Conservation (phyloP, 2,888 invertebrate genomes). For the Stenolophus ochropezus region DNA sequence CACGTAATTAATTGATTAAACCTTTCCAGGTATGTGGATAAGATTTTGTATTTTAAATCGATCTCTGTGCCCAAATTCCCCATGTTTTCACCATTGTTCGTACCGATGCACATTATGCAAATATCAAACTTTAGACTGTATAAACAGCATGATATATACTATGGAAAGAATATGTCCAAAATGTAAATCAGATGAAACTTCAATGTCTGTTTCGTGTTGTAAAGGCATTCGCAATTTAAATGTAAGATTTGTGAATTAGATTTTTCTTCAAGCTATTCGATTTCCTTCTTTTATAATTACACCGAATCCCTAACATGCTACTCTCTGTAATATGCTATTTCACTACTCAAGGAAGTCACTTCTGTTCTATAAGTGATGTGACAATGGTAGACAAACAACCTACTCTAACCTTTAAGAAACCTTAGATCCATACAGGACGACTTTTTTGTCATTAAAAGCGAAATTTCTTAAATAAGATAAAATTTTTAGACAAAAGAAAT, state of each 20-base stretch:
- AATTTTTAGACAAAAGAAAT: no score
- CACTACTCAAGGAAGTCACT: no score
- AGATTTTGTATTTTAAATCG: background rate
- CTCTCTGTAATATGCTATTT: no score
- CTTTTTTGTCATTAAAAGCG: no score
- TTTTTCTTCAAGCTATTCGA: no score
- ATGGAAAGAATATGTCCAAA: background rate
- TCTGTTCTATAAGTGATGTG: no score
- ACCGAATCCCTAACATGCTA: no score
- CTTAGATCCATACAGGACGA: no score
- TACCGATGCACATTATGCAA: background rate
- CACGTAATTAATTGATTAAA: background rate
- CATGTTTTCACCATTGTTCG: background rate
- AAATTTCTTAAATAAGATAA: no score
- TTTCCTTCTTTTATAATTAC: no score
- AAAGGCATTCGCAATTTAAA: background rate
- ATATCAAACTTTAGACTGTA: background rate
- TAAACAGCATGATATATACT: background rate
- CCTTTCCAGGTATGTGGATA: slow-evolving; percentile 5
- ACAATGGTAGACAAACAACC: no score
- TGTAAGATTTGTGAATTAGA: background rate
- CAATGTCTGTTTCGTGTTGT: background rate
- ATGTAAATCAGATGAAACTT: background rate
- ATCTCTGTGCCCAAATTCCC: background rate
- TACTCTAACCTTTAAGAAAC: no score